Conservation (phyloP, 2,113 vertebrate genomes). For the Percina caprodes region DNA sequence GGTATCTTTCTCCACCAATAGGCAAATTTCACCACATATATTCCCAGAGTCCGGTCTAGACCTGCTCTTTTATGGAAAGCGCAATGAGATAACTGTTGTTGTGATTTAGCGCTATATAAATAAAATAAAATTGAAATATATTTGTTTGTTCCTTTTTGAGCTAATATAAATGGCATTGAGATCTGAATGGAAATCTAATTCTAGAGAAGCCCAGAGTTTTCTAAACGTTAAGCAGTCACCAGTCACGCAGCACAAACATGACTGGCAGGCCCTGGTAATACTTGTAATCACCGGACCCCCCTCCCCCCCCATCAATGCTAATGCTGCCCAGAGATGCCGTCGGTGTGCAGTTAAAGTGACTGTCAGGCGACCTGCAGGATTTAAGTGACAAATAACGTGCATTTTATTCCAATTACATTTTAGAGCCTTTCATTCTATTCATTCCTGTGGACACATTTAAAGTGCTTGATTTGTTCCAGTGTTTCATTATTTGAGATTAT, state of each 20-base stretch:
- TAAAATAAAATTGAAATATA: neutral
- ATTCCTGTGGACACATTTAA: slow-evolving; percentile 7
- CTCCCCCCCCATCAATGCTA: slow-evolving; percentile 15
- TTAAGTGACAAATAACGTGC: slow-evolving; percentile 30
- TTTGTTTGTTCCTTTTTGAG: slow-evolving; percentile 3
- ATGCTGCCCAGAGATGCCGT: slow-evolving; percentile 24
- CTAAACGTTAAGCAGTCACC: slow-evolving; percentile 21
- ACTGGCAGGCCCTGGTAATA: slow-evolving; percentile 2
- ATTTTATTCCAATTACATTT: slow-evolving; percentile 36
- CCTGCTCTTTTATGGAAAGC: no score
- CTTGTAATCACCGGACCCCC: slow-evolving; percentile 22
- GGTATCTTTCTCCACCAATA: neutral
- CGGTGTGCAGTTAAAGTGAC: slow-evolving; percentile 19
- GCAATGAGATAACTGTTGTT: no score
- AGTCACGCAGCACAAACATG: neutral
- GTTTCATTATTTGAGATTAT: slow-evolving; percentile 22
- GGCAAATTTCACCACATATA: neutral
- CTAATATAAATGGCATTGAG: slow-evolving; percentile 3
- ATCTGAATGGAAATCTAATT: slow-evolving; percentile 54
- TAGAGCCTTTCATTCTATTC: neutral
- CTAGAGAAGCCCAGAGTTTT: slow-evolving; percentile 22
- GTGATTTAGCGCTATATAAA: no score
- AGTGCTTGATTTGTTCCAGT: slow-evolving; percentile 4
- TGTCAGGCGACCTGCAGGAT: slow-evolving; percentile 30
- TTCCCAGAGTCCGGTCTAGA: no score